Evolutionary conservation across 2,113 vertebrate species (phyloP).

Genomic region (Tragulus kanchil): DNA sequence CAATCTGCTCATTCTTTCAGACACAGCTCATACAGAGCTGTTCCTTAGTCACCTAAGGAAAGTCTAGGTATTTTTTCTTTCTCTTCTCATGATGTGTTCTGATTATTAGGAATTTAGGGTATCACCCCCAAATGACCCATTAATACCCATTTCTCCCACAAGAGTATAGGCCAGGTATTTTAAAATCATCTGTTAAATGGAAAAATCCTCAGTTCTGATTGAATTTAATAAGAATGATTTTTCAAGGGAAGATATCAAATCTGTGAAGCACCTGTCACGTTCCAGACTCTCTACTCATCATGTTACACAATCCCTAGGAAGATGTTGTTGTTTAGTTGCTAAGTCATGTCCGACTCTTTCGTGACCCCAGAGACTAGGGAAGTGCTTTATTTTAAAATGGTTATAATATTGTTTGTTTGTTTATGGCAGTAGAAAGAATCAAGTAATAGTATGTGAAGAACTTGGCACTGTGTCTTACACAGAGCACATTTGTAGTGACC

Average conservation of each 20-base stretch:
- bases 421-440: not conserved
- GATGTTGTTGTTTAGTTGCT: not conserved
- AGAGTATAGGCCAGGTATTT: fast-evolving
- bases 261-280: not conserved
- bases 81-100: not conserved
- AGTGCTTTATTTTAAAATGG: not conserved
- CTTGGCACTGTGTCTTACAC: fast-evolving
- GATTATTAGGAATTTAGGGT: not conserved
- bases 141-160: not conserved
- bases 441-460: not conserved
- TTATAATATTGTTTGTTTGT: not conserved
- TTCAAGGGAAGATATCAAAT: not conserved
- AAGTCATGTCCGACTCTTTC: not conserved
- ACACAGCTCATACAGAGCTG: not conserved
- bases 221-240: not conserved
- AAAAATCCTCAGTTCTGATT: not conserved
- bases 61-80: not conserved
- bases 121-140: not conserved
- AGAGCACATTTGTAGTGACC: not conserved
- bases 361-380: not conserved
- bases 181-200: not conserved
- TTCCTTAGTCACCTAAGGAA: not conserved
- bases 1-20: not conserved
- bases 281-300: not conserved
- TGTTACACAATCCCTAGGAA: not conserved